phyloP scores from a whole-genome alignment of 2,797 vertebrate genomes.

The Pipistrellus pipistrellus region DNA sequence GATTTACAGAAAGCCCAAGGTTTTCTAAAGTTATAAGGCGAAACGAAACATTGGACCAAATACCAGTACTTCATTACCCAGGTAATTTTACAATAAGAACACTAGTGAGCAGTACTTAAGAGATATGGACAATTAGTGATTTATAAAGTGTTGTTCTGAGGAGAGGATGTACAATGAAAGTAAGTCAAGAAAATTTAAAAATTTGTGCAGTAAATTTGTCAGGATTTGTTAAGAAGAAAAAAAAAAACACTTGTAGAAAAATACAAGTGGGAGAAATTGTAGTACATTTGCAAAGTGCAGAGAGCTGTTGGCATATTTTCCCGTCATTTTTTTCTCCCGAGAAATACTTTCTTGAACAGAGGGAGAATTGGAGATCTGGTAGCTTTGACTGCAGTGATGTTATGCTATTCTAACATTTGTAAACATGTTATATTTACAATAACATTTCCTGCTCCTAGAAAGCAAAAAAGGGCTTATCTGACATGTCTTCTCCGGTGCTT shows the following conservation, averaged over 20 bases:
- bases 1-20: neutral
- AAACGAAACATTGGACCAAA: neutral
- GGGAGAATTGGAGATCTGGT: neutral
- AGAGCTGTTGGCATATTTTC: neutral
- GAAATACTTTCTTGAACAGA: neutral
- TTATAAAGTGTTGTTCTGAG: constrained; percentile 18
- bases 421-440: neutral
- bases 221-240: neutral
- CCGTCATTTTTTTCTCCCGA: neutral
- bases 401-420: neutral
- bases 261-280: neutral
- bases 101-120: neutral
- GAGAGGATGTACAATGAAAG: neutral
- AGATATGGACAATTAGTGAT: neutral
- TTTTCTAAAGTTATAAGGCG: constrained; percentile 40
- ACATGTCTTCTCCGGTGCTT: neutral
- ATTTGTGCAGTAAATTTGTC: neutral
- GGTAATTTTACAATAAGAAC: constrained; percentile 15
- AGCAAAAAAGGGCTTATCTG: neutral
- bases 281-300: neutral
- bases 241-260: neutral
- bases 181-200: neutral
- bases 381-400: neutral
- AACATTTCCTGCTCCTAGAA: neutral
- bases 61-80: neutral